These are phyloP conservation scores for Okapia johnstoni DNA, from an alignment of 2,113 vertebrate genomes.

Conservation along the genomic window DNA sequence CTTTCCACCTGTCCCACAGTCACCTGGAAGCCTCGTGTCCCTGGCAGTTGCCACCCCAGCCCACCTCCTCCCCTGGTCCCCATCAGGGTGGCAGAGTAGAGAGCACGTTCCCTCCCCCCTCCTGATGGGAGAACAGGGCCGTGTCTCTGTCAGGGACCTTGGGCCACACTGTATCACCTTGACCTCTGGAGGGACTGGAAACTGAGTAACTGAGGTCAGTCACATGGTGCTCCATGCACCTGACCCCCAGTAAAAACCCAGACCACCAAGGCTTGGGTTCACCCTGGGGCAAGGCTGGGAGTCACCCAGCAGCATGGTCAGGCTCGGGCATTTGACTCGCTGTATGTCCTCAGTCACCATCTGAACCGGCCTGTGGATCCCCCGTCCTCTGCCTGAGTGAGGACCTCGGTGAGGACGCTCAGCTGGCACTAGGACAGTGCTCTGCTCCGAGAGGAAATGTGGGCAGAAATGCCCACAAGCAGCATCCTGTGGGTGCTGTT, in stretches of 20 bases:
- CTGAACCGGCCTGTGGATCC: accelerated
- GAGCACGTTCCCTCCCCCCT: not conserved
- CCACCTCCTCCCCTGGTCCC: not conserved
- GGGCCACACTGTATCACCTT: not conserved
- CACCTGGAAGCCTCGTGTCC: not conserved
- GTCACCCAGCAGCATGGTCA: not conserved
- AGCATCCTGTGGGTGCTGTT: not conserved
- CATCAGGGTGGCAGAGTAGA: not conserved
- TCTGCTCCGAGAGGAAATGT: too few relatives aligned
- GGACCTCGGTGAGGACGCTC: accelerated
- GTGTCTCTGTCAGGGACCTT: not conserved
- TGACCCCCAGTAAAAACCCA: not conserved
- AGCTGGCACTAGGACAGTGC: accelerated
- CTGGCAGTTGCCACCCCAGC: not conserved
- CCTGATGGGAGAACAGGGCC: not conserved
- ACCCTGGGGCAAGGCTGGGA: not conserved
- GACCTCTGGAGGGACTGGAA: not conserved
- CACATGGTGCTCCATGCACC: not conserved
- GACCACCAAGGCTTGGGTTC: not conserved
- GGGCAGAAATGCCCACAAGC: not conserved
- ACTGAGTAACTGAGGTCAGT: not conserved
- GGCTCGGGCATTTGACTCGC: accelerated
- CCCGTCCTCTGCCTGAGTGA: not conserved
- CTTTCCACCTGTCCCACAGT: not conserved
- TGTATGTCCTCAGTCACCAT: accelerated